phyloP scores from a whole-genome alignment of 2,113 vertebrate species.

The Varanus komodoensis region DNA sequence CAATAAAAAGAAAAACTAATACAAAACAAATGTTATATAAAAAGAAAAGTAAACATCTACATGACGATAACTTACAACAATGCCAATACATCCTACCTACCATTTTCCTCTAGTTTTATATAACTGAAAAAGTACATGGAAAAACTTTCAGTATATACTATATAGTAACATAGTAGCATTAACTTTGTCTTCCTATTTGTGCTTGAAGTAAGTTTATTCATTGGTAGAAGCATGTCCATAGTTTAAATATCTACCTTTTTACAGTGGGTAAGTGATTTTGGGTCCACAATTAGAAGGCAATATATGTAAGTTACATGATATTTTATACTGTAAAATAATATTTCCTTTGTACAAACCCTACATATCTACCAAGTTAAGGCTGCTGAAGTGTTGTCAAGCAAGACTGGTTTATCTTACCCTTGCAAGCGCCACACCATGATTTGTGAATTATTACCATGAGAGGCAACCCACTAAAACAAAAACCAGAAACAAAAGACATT shows the following conservation, averaged over 20 bases:
- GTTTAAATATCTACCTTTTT: not conserved
- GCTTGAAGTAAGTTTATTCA: not conserved
- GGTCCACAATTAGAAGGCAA: not conserved
- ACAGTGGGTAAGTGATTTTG: not conserved
- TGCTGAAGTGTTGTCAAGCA: not conserved
- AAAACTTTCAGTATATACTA: not conserved
- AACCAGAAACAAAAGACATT: slow-evolving; percentile 1
- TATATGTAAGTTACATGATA: not conserved
- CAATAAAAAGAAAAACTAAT: not conserved
- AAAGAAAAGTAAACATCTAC: not conserved
- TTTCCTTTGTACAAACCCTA: not conserved
- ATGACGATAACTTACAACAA: not conserved
- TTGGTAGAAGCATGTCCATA: not conserved
- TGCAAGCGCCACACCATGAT: slow-evolving; percentile 98
- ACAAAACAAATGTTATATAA: not conserved
- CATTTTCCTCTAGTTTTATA: not conserved
- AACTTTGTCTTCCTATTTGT: not conserved
- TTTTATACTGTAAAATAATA: not conserved
- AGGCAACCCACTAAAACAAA: slow-evolving; percentile 88
- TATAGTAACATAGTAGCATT: not conserved
- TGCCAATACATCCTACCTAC: not conserved
- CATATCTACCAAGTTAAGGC: not conserved
- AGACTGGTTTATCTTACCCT: slow-evolving; percentile 81
- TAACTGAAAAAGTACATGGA: not conserved
- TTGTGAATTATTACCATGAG: slow-evolving; percentile 98